Percentiles rank a stretch among this genome's conserved stretches.
phyloP scores from a whole-genome alignment of 2,113 vertebrate species.

The Prunella himalayana region DNA sequence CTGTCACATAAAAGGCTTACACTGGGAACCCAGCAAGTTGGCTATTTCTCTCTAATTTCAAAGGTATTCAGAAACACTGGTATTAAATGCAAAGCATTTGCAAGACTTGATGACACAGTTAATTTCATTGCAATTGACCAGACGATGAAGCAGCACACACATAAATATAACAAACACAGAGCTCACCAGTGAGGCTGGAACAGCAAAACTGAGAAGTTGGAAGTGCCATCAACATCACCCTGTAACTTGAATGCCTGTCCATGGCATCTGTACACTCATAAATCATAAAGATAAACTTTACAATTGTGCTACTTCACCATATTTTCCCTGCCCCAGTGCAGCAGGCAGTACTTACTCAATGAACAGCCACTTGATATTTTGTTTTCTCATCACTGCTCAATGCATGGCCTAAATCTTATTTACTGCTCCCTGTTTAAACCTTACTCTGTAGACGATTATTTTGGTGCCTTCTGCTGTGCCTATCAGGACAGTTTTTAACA shows the following conservation, averaged over 20 bases:
- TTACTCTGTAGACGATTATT: not conserved
- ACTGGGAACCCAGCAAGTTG: not conserved
- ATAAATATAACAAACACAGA: not conserved
- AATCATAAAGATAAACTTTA: not conserved
- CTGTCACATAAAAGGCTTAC: not conserved
- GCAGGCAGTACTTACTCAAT: not conserved
- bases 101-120: not conserved
- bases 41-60: not conserved
- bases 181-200: not conserved
- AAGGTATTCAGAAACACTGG: constrained; percentile 1
- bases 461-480: not conserved
- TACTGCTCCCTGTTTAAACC: not conserved
- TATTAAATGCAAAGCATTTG: not conserved
- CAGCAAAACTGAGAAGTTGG: not conserved
- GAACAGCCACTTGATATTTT: not conserved
- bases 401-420: not conserved
- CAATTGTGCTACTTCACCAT: not conserved
- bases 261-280: too few relatives aligned
- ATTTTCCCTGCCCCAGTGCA: not conserved
- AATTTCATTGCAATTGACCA: not conserved
- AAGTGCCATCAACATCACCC: not conserved
- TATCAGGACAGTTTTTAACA: not conserved
- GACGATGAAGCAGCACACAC: not conserved
- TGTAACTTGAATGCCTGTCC: not conserved
- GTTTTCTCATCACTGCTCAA: not conserved